phyloP scores from a whole-genome alignment of 2,797 vertebrate species.

The Varecia variegata region DNA sequence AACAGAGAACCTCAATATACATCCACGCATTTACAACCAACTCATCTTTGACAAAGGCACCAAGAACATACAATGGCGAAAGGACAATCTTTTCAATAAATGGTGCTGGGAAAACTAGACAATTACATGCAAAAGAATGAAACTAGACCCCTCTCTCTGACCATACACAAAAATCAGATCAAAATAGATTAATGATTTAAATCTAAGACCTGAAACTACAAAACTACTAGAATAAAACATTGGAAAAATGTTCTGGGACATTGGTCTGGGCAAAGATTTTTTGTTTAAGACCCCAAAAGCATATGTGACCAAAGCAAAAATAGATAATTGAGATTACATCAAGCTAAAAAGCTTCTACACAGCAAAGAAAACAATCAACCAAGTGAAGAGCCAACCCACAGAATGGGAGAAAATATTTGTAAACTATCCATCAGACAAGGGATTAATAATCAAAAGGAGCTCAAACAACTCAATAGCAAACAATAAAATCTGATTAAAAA shows the following conservation, averaged over 20 bases:
- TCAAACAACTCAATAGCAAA: not conserved
- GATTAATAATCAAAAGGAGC: not conserved
- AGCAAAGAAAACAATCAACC: not conserved
- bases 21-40: not conserved
- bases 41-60: not conserved
- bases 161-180: not conserved
- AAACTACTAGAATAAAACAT: not conserved
- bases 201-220: not conserved
- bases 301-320: not conserved
- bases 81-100: not conserved
- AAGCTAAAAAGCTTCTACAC: not conserved
- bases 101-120: not conserved
- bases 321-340: not conserved
- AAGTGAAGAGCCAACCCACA: not conserved
- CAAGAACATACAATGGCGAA: not conserved
- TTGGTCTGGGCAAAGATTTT: not conserved
- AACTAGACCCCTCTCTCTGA: not conserved
- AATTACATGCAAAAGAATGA: not conserved
- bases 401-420: not conserved
- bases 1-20: not conserved
- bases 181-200: not conserved
- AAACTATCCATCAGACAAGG: not conserved
- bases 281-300: not conserved
- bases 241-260: not conserved
- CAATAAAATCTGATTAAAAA: not conserved